phyloP scores from a whole-genome alignment of 2,888 invertebrate genomes.

The Brachylomia viminalis region DNA sequence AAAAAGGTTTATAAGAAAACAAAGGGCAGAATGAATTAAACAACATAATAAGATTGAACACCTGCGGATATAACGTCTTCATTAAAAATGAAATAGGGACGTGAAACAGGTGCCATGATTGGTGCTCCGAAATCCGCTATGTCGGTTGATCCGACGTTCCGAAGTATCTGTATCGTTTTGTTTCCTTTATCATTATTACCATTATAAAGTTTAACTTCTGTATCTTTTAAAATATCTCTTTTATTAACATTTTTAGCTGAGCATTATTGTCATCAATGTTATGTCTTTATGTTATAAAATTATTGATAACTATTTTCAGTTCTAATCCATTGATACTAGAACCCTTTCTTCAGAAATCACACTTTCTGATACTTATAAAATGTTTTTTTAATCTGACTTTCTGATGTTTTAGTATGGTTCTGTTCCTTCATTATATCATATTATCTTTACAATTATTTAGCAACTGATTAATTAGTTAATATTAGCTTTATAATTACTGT shows the following conservation, averaged over 20 bases:
- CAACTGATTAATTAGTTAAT: too few relatives aligned
- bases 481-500: neutral
- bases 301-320: neutral
- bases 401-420: neutral
- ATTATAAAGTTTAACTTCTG: conserved; percentile 32
- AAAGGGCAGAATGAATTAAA: conserved; percentile 89
- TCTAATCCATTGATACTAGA: too few relatives aligned
- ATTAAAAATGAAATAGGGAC: conserved; percentile 85
- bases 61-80: conserved; percentile 88
- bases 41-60: conserved; percentile 86
- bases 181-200: conserved; percentile 42
- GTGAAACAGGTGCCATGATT: conserved; percentile 83
- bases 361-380: neutral
- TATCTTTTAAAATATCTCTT: neutral
- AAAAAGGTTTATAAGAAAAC: conserved; percentile 86
- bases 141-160: conserved; percentile 47
- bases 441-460: neutral
- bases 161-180: conserved; percentile 29
- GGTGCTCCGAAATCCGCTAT: conserved; percentile 75
- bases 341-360: neutral
- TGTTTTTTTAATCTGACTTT: neutral
- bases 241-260: neutral
- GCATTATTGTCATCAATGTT: neutral
- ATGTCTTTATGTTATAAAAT: neutral
- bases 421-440: neutral